Percentiles rank a stretch among this genome's conserved stretches.
These are phyloP conservation scores for Eciton burchellii DNA, from an alignment of 1,140 invertebrate species.

Conservation along the genomic window DNA sequence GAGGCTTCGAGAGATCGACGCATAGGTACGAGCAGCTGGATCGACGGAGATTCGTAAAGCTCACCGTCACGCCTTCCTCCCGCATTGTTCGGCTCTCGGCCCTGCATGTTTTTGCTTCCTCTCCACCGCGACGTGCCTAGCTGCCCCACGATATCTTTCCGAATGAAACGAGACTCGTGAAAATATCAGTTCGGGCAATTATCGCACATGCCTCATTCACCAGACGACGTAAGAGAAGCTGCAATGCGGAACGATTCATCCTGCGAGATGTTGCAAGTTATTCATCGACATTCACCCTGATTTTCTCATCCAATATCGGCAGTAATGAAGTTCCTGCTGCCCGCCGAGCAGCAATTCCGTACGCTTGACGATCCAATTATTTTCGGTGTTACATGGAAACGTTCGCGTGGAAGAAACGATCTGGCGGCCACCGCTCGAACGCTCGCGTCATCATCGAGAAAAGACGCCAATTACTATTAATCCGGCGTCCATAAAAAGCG, in stretches of 20 bases:
- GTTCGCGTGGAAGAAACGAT: no score
- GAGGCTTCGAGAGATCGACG: conserved; percentile 68
- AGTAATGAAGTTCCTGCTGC: not conserved
- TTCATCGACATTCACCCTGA: not conserved
- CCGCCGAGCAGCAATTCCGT: not conserved
- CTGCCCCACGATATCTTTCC: conserved; percentile 12
- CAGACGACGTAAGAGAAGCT: not conserved
- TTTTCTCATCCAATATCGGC: no score
- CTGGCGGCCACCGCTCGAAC: no score
- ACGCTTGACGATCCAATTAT: not conserved
- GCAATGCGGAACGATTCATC: not conserved
- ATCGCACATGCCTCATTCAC: not conserved
- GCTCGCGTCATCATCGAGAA: not conserved
- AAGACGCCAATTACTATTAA: conserved; percentile 20
- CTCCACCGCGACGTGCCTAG: not conserved
- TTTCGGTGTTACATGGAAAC: not conserved
- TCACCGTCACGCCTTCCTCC: conserved; percentile 69
- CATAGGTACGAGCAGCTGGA: conserved; percentile 68
- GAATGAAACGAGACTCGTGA: conserved; percentile 14
- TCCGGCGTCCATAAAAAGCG: conserved; percentile 13
- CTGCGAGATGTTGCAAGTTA: not conserved
- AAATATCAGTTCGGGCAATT: conserved; percentile 27
- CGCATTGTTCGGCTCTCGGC: conserved; percentile 62
- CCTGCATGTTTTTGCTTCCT: conserved; percentile 36
- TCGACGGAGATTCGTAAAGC: conserved; percentile 64